A percentile compares a stretch with the other conserved stretches of the same genome.
phyloP scores from a whole-genome alignment of 2,797 vertebrate genomes.

The Sebastes matsubarae region DNA sequence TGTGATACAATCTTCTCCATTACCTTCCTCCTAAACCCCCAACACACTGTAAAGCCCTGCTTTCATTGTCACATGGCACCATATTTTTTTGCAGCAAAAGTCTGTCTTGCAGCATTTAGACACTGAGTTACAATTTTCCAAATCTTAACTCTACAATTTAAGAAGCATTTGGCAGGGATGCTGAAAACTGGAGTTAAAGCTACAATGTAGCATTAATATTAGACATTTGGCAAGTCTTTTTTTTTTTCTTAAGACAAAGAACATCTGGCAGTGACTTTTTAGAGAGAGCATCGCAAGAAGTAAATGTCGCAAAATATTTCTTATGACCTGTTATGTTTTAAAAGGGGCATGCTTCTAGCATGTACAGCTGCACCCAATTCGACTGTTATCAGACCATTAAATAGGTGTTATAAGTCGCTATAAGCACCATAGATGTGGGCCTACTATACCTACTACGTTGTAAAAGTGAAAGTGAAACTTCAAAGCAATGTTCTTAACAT shows the following conservation, averaged over 20 bases:
- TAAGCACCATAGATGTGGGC: too few species aligned
- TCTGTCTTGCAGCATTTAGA: not conserved
- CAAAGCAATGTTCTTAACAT: too few species aligned
- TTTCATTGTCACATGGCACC: not conserved
- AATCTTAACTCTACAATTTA: not conserved
- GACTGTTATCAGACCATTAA: too few species aligned
- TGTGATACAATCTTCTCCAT: constrained; percentile 20
- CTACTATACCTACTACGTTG: too few species aligned
- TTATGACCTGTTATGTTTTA: not conserved
- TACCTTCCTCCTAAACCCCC: not conserved
- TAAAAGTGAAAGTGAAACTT: too few species aligned
- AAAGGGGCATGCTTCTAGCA: not conserved
- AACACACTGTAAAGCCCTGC: not conserved
- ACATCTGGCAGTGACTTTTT: constrained; percentile 10
- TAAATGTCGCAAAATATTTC: not conserved
- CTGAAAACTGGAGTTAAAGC: not conserved
- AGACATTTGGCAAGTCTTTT: not conserved
- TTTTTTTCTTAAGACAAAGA: not conserved
- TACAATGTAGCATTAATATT: not conserved
- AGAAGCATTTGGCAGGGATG: not conserved
- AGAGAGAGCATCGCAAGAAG: not conserved
- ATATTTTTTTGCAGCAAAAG: not conserved
- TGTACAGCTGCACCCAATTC: too few species aligned
- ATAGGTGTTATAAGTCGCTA: too few species aligned
- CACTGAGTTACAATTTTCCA: not conserved